Percentiles rank a stretch among this genome's conserved stretches.
phyloP scores from a whole-genome alignment of 2,113 vertebrate genomes.

The Struthio camelus region DNA sequence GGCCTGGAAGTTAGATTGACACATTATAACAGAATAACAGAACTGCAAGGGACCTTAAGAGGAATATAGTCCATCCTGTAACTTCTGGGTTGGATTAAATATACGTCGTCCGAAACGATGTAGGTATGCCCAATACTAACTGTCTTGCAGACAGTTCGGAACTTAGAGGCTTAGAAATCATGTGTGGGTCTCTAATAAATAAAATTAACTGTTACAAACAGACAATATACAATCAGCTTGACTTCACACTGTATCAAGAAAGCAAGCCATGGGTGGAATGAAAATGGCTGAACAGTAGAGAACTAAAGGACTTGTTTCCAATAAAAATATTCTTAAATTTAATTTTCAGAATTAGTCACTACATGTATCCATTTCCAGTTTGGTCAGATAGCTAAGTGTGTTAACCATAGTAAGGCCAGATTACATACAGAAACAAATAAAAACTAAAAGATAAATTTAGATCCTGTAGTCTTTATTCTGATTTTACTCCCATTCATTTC shows the following conservation, averaged over 20 bases:
- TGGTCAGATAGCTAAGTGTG: background rate
- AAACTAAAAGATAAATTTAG: background rate
- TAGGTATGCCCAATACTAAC: too few species aligned
- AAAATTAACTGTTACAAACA: background rate
- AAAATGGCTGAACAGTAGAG: background rate
- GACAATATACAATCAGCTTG: background rate
- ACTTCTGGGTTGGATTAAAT: background rate
- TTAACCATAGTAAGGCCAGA: background rate
- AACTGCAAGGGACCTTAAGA: background rate
- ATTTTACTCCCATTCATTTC: background rate
- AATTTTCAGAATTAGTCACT: background rate
- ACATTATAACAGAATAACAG: background rate
- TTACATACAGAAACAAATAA: background rate
- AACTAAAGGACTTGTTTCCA: background rate
- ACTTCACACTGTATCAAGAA: background rate
- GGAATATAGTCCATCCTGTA: background rate
- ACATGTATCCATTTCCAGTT: background rate
- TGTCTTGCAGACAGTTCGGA: too few species aligned
- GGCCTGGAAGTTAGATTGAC: background rate
- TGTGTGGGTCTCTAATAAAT: background rate
- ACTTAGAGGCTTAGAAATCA: background rate
- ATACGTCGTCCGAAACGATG: rapidly evolving
- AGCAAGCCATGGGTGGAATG: background rate
- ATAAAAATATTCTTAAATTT: background rate
- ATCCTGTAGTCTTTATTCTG: background rate